Evolutionary conservation across 2,797 vertebrate species (phyloP).

Genomic region (Hybognathus amarus): DNA sequence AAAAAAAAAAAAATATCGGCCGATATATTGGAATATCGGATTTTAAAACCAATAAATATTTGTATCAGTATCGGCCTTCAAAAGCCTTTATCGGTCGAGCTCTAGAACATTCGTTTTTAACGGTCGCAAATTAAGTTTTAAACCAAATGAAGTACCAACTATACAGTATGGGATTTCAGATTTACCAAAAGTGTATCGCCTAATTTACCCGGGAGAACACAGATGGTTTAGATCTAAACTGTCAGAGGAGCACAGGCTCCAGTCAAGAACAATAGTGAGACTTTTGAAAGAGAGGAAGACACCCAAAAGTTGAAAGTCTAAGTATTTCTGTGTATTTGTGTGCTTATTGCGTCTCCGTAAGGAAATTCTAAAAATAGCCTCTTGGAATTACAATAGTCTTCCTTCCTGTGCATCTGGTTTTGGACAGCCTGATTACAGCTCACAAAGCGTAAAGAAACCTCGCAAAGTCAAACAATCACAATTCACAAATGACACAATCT

Average conservation of each 20-base stretch:
- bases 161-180: too few species aligned
- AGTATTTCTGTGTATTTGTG: background rate
- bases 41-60: too few species aligned
- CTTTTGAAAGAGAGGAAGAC: constrained; percentile 22
- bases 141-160: too few species aligned
- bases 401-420: constrained; percentile 54
- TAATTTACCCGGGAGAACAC: background rate
- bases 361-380: constrained; percentile 43
- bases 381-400: constrained; percentile 54
- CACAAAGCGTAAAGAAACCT: constrained; percentile 24
- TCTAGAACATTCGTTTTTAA: too few species aligned
- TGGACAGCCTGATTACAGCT: constrained; percentile 27
- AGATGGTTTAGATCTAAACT: background rate
- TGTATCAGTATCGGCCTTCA: too few species aligned
- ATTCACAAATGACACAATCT: constrained; percentile 6
- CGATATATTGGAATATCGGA: too few species aligned
- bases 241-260: background rate
- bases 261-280: constrained; percentile 19
- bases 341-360: constrained; percentile 11
- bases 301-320: constrained; percentile 1
- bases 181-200: background rate
- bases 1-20: too few species aligned
- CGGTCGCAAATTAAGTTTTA: too few species aligned
- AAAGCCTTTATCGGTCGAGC: too few species aligned
- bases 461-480: constrained; percentile 13